phyloP scores from a whole-genome alignment of 2,888 invertebrate species.

The Lypha dubia region DNA sequence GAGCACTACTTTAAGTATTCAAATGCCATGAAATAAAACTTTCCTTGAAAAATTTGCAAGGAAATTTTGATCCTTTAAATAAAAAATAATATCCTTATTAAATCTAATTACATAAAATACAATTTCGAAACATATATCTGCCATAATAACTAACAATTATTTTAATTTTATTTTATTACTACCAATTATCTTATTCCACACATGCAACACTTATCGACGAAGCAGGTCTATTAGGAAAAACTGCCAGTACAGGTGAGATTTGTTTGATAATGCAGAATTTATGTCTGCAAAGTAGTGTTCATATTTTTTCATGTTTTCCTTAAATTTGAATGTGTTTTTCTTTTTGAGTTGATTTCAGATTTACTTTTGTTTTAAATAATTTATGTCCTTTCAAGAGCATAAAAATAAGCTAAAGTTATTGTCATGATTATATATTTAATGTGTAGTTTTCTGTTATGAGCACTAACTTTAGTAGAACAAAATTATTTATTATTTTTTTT shows the following conservation, averaged over 20 bases:
- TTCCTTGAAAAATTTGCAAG: too few relatives aligned
- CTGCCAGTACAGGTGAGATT: slow-evolving; percentile 81
- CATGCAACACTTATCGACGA: slow-evolving; percentile 71
- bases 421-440: slow-evolving; percentile 30
- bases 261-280: slow-evolving; percentile 29
- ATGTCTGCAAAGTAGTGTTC: slow-evolving; percentile 37
- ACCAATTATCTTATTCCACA: slow-evolving; percentile 56
- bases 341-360: not conserved
- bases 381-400: too few relatives aligned
- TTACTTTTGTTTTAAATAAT: too few relatives aligned
- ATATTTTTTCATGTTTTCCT: slow-evolving; percentile 23
- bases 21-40: too few relatives aligned
- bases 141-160: slow-evolving; percentile 37
- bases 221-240: slow-evolving; percentile 83
- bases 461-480: too few relatives aligned
- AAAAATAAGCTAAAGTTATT: slow-evolving; percentile 10
- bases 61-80: too few relatives aligned
- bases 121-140: not conserved
- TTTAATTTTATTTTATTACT: slow-evolving; percentile 68
- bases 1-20: too few relatives aligned
- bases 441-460: slow-evolving; percentile 26
- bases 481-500: too few relatives aligned
- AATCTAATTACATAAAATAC: too few relatives aligned
- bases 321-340: slow-evolving; percentile 30
- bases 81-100: too few relatives aligned